Evolutionary conservation across 1,140 invertebrate species (phyloP).

Genomic region (Stegodyphus dumicola): DNA sequence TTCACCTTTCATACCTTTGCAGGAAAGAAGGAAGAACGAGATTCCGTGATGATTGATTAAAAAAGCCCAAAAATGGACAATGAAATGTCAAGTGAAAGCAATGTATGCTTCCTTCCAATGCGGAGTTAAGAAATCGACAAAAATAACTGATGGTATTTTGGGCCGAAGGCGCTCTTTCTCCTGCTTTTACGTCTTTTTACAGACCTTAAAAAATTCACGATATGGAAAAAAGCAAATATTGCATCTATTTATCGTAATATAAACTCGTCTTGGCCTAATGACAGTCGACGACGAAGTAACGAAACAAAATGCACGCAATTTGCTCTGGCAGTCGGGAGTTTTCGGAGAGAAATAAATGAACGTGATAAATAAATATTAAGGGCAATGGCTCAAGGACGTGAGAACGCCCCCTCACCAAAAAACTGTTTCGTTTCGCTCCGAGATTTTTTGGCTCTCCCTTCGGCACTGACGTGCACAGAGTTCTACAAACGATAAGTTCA

Average conservation of each 20-base stretch:
- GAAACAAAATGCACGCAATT: too few relatives aligned
- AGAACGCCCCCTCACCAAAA: constrained; percentile 21
- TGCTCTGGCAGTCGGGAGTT: neutral
- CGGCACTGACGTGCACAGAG: too few relatives aligned
- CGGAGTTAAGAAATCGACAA: constrained; percentile 32
- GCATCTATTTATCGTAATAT: neutral
- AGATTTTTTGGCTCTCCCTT: neutral
- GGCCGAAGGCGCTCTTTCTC: constrained; percentile 13
- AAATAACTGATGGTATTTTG: constrained; percentile 33
- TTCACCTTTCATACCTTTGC: neutral
- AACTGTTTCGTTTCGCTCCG: constrained; percentile 23
- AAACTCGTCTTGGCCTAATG: neutral
- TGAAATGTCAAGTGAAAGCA: neutral
- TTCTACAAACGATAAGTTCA: too few relatives aligned
- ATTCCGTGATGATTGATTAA: neutral
- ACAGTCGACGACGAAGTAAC: neutral
- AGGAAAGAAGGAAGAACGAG: neutral
- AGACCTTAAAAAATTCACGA: neutral
- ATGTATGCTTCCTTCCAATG: neutral
- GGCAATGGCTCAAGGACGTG: constrained; percentile 31
- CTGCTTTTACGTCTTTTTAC: constrained; percentile 12
- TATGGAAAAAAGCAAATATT: neutral
- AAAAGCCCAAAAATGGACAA: neutral
- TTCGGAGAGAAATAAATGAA: neutral
- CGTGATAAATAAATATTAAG: constrained; percentile 26